Conservation (phyloP, 1,140 invertebrate species). For the Meloidogyne chitwoodi region DNA sequence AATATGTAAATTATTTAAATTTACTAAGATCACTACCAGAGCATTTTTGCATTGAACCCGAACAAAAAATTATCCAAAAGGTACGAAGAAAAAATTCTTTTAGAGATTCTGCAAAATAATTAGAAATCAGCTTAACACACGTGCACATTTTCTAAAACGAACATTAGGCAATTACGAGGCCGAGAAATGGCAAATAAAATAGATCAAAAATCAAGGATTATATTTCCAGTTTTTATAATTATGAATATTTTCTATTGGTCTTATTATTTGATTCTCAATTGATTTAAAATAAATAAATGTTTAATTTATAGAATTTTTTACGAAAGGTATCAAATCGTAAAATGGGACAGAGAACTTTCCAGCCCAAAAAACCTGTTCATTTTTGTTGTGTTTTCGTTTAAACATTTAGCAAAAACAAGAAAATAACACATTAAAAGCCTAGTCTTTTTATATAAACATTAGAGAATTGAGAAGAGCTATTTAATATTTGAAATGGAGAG, state of each 20-base stretch:
- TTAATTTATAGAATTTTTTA: too few species aligned
- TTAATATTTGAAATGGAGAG: not conserved
- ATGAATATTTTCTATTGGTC: conserved; percentile 29
- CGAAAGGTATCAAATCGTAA: too few species aligned
- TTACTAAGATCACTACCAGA: conserved; percentile 3
- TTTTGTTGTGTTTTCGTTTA: not conserved
- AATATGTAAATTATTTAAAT: not conserved
- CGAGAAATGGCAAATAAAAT: conserved; percentile 32
- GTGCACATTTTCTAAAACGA: conserved; percentile 10
- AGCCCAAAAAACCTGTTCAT: not conserved
- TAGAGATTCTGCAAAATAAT: conserved; percentile 17
- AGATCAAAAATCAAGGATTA: conserved; percentile 26
- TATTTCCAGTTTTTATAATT: conserved; percentile 25
- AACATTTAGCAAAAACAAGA: not conserved
- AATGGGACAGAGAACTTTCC: too few species aligned
- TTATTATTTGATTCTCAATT: conserved; percentile 28
- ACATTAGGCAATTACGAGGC: conserved; percentile 6
- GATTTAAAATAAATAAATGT: conserved; percentile 9
- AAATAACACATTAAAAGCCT: not conserved
- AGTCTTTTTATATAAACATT: not conserved
- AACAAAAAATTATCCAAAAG: not conserved
- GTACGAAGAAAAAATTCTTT: conserved; percentile 15
- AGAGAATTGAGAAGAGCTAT: too few species aligned
- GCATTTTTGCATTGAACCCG: not conserved
- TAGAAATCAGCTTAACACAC: conserved; percentile 13